A percentile compares a stretch with the other conserved stretches of the same genome.
Conservation (phyloP, 2,888 invertebrate genomes). For the Linyphia triangularis region DNA sequence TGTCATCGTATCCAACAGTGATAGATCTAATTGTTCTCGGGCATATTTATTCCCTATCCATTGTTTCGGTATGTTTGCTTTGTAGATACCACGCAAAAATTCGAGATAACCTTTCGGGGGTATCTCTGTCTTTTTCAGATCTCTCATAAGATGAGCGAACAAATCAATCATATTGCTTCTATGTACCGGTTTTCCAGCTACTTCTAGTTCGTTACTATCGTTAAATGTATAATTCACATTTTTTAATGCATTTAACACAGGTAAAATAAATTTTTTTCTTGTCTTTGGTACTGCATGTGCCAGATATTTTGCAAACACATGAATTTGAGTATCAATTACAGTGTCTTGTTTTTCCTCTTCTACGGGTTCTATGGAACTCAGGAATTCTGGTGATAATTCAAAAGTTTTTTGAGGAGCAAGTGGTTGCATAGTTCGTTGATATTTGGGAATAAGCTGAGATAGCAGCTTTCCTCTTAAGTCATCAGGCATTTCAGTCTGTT, state of each 20-base stretch:
- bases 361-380: neutral
- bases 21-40: neutral
- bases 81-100: neutral
- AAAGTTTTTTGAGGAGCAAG: neutral
- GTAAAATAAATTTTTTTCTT: neutral
- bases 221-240: slow-evolving; percentile 11
- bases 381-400: neutral
- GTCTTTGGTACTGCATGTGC: neutral
- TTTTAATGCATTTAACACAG: slow-evolving; percentile 6
- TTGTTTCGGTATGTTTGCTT: slow-evolving; percentile 3
- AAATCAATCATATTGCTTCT: neutral
- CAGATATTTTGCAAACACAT: neutral
- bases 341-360: no score
- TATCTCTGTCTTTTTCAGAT: neutral
- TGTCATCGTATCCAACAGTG: neutral
- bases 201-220: slow-evolving; percentile 3
- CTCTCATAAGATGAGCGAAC: neutral
- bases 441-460: slow-evolving; percentile 17
- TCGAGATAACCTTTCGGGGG: neutral
- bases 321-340: neutral
- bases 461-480: slow-evolving; percentile 16
- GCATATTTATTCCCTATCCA: slow-evolving; percentile 24
- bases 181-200: slow-evolving; percentile 3
- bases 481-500: neutral
- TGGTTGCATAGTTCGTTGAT: slow-evolving; percentile 21